Percentiles rank a stretch among this genome's conserved stretches.
phyloP scores from a whole-genome alignment of 2,113 vertebrate genomes.

The Erythrocercus mccallii region DNA sequence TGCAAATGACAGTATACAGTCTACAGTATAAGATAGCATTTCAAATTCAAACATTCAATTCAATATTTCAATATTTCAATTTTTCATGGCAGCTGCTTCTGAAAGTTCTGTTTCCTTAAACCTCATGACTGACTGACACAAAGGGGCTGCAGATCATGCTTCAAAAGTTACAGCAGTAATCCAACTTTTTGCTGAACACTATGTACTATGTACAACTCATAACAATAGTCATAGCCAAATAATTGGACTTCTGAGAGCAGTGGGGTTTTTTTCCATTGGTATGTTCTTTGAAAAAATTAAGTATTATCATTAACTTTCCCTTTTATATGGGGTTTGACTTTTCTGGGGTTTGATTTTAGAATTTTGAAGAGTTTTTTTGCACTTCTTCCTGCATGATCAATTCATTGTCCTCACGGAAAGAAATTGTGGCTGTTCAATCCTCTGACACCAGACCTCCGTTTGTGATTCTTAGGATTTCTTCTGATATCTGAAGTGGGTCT shows the following conservation, averaged over 20 bases:
- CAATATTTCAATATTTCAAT: background rate
- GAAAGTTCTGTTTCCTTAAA: background rate
- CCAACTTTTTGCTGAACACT: background rate
- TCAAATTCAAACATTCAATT: background rate
- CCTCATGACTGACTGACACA: background rate
- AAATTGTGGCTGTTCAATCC: background rate
- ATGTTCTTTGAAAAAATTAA: background rate
- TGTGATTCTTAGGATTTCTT: background rate
- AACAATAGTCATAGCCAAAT: background rate
- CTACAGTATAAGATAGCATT: background rate
- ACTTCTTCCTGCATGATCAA: background rate
- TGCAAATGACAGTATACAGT: background rate
- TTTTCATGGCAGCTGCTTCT: background rate
- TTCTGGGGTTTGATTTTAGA: background rate
- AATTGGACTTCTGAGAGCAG: background rate
- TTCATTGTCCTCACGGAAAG: background rate
- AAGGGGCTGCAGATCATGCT: background rate
- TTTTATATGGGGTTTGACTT: background rate
- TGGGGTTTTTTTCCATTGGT: accelerated
- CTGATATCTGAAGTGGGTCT: background rate
- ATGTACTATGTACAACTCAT: background rate
- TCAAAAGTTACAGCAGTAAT: background rate
- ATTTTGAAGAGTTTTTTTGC: background rate
- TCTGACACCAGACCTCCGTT: background rate
- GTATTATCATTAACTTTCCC: background rate